These are phyloP conservation scores for Steinernema khuongi DNA, from an alignment of 1,140 invertebrate genomes.

Conservation along the genomic window DNA sequence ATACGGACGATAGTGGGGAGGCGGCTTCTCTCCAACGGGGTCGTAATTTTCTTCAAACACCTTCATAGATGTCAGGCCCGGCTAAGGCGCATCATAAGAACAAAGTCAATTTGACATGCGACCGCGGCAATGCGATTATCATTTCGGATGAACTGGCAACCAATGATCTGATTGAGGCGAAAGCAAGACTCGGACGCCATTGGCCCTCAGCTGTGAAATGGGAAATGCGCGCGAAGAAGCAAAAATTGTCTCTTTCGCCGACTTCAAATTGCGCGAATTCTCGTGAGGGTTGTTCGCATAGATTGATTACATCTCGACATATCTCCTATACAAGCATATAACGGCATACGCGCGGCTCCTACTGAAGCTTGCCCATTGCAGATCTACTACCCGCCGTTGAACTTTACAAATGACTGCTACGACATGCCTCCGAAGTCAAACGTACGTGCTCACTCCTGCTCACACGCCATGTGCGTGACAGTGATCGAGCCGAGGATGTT, in stretches of 20 bases:
- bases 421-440: constrained; percentile 3
- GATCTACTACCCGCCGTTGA: constrained; percentile 5
- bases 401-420: constrained; percentile 12
- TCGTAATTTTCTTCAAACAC: too few species aligned
- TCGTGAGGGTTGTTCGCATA: constrained; percentile 16
- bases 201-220: background rate
- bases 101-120: background rate
- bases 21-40: too few species aligned
- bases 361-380: background rate
- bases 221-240: background rate
- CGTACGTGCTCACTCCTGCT: background rate
- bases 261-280: constrained; percentile 10
- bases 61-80: too few species aligned
- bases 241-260: constrained; percentile 16
- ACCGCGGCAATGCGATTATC: background rate
- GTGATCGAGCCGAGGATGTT: background rate
- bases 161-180: background rate
- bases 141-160: background rate
- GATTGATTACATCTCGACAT: constrained; percentile 5
- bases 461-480: background rate
- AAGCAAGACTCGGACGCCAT: background rate
- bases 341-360: background rate
- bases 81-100: background rate
- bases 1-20: background rate
- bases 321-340: constrained; percentile 9